These are phyloP conservation scores for Pimephales promelas DNA, from an alignment of 2,113 vertebrate genomes.

Conservation along the genomic window DNA sequence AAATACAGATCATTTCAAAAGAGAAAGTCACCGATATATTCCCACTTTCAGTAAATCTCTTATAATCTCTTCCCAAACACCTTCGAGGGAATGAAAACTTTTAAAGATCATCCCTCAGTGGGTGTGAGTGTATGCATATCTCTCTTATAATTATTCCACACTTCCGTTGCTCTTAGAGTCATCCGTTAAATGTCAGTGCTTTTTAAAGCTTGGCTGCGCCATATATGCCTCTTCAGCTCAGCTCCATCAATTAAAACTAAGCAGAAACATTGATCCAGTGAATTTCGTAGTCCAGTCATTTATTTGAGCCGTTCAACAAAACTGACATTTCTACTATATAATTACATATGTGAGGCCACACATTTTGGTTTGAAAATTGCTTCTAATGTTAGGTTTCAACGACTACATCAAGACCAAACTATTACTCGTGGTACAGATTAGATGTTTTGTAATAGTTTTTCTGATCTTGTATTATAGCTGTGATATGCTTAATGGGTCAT, in stretches of 20 bases:
- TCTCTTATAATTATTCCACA: neutral
- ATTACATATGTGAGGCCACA: constrained; percentile 36
- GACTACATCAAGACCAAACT: neutral
- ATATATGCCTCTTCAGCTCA: constrained; percentile 33
- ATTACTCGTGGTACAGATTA: neutral
- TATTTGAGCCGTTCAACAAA: constrained; percentile 26
- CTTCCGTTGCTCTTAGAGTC: constrained; percentile 18
- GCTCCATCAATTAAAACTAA: constrained; percentile 52
- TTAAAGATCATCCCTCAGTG: constrained; percentile 10
- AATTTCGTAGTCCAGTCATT: constrained; percentile 44
- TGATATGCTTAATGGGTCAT: too few relatives aligned
- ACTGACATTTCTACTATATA: constrained; percentile 26
- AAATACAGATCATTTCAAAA: neutral
- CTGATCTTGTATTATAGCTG: neutral
- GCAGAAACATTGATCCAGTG: constrained; percentile 47
- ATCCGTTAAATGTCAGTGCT: constrained; percentile 41
- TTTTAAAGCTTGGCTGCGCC: constrained; percentile 25
- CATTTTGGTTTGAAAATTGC: neutral
- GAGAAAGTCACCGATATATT: neutral
- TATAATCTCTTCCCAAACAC: neutral
- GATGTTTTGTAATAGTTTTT: neutral
- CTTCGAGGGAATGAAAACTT: neutral
- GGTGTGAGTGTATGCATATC: constrained; percentile 19
- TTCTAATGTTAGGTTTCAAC: constrained; percentile 5
- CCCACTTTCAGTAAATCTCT: neutral